Conservation (phyloP, 2,888 invertebrate species). For the Magallana nippona region DNA sequence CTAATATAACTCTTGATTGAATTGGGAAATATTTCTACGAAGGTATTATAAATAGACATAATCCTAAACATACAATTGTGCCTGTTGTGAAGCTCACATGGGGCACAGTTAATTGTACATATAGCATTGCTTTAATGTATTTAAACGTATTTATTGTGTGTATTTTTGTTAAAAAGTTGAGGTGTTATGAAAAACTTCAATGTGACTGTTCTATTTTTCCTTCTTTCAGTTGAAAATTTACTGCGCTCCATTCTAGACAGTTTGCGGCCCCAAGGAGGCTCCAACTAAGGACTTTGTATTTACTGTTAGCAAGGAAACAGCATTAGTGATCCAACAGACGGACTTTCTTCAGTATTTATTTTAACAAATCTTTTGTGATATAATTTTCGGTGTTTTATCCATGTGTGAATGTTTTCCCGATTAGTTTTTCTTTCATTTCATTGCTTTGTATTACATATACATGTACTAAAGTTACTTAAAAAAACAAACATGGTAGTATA, state of each 20-base stretch:
- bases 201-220: neutral
- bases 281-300: neutral
- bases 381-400: neutral
- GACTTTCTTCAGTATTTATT: constrained; percentile 26
- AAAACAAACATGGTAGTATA: no score
- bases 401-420: neutral
- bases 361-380: constrained; percentile 21
- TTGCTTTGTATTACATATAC: neutral
- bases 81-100: no score
- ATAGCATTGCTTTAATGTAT: neutral
- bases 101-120: no score
- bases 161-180: neutral
- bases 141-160: neutral
- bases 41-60: no score
- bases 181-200: neutral
- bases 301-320: neutral
- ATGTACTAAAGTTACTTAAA: no score
- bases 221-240: constrained; percentile 46
- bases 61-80: no score
- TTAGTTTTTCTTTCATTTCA: neutral
- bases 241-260: constrained; percentile 47
- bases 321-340: neutral
- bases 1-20: no score
- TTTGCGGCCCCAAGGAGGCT: constrained; percentile 36
- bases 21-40: no score